These are phyloP conservation scores for Eilema depressum DNA, from an alignment of 2,888 invertebrate species.

Conservation along the genomic window DNA sequence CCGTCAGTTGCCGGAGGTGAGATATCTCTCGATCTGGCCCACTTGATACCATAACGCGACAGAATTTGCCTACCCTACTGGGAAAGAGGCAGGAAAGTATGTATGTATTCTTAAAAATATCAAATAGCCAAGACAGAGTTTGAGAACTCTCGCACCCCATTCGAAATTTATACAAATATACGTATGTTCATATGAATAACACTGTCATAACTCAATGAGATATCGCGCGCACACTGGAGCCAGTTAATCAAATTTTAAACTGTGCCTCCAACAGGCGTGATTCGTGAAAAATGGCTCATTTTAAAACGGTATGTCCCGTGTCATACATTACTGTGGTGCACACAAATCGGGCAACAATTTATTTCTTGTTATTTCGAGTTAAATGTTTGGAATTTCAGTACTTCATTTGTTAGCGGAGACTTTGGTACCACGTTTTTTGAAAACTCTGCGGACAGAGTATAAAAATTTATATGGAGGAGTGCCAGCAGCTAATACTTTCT, in stretches of 20 bases:
- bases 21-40: too few relatives aligned
- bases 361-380: not conserved
- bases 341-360: slow-evolving; percentile 38
- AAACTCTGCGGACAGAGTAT: too few relatives aligned
- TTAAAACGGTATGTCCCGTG: slow-evolving; percentile 70
- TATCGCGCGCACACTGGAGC: slow-evolving; percentile 72
- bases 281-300: slow-evolving; percentile 82
- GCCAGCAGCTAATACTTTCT: too few relatives aligned
- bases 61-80: too few relatives aligned
- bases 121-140: not conserved
- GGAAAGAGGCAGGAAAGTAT: too few relatives aligned
- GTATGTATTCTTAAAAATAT: not conserved
- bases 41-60: too few relatives aligned
- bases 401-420: too few relatives aligned
- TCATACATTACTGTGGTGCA: slow-evolving; percentile 48
- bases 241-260: slow-evolving; percentile 79
- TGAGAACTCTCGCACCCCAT: not conserved
- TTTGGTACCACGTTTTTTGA: too few relatives aligned
- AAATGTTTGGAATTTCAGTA: not conserved
- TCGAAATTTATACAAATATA: not conserved
- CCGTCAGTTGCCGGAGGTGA: too few relatives aligned
- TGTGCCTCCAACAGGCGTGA: slow-evolving; percentile 62
- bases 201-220: slow-evolving; percentile 73
- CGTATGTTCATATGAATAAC: not conserved
- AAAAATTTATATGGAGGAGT: too few relatives aligned